Conservation (phyloP, 53 echinoderm and acorn worm species). For the Antedon mediterranea region DNA sequence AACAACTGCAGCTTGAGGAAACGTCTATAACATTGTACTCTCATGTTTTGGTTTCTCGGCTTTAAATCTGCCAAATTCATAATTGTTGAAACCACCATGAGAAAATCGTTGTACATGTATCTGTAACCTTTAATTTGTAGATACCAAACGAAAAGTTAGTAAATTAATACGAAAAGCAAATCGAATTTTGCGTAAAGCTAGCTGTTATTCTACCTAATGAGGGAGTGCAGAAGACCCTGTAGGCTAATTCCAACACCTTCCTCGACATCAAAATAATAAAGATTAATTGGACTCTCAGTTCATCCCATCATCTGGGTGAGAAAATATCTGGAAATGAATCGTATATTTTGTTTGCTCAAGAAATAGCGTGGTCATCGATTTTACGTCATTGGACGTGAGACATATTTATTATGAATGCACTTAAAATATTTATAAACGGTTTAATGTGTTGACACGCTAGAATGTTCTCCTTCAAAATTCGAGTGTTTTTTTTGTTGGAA, state of each 20-base stretch:
- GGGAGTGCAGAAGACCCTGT: not conserved
- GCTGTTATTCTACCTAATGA: not conserved
- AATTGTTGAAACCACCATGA: no score
- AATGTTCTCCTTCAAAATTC: no score
- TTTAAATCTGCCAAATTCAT: no score
- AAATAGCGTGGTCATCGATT: not conserved
- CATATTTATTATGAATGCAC: no score
- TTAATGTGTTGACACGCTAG: no score
- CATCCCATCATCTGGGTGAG: not conserved
- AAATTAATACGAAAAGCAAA: not conserved
- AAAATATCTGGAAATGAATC: not conserved
- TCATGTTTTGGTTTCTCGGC: no score
- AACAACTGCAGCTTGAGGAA: no score
- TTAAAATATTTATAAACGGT: no score
- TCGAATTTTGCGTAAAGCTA: not conserved
- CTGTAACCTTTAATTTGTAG: not conserved
- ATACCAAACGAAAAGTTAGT: not conserved
- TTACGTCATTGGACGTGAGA: not conserved
- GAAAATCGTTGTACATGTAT: not conserved
- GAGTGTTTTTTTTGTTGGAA: no score
- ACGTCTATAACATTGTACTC: no score
- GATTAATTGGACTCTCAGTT: not conserved
- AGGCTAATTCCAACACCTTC: not conserved
- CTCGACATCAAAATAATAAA: not conserved
- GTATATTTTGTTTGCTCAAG: not conserved